Percentiles rank a stretch among this genome's conserved stretches.
These are phyloP conservation scores for Stegastes partitus DNA, from an alignment of 2,113 vertebrate species.

Conservation along the genomic window DNA sequence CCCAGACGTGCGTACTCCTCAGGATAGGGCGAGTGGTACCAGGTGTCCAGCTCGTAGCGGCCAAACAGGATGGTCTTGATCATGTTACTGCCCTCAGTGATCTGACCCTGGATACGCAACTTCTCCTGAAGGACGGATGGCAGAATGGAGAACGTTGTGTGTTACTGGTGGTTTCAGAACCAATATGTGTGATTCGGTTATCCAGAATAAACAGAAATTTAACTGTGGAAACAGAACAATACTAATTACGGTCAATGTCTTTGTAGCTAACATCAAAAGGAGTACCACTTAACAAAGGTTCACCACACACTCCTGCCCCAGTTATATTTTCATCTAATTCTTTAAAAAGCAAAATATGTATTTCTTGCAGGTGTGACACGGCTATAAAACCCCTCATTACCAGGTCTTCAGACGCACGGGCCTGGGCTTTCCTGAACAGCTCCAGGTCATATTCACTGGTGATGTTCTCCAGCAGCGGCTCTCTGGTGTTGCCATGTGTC, in stretches of 20 bases:
- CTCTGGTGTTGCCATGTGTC: conserved; percentile 92
- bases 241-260: no score
- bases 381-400: conserved; percentile 78
- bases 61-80: conserved; percentile 99
- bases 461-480: conserved; percentile 97
- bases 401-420: conserved; percentile 97
- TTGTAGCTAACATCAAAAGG: no score
- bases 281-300: no score
- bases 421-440: conserved; percentile 97
- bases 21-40: conserved; percentile 99
- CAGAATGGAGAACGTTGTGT: not conserved
- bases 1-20: conserved; percentile 97
- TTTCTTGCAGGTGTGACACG: not conserved
- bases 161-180: not conserved
- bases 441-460: conserved; percentile 98
- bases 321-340: no score
- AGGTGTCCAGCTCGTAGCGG: conserved; percentile 98
- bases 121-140: conserved; percentile 87
- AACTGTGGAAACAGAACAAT: not conserved
- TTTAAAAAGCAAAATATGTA: not conserved
- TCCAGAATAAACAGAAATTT: not conserved
- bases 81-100: conserved; percentile 98
- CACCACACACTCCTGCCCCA: no score
- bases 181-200: not conserved
- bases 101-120: conserved; percentile 95